Percentiles rank a stretch among this genome's conserved stretches.
Evolutionary conservation across 2,888 invertebrate species (phyloP).

Genomic region (Quadroppia sp.): DNA sequence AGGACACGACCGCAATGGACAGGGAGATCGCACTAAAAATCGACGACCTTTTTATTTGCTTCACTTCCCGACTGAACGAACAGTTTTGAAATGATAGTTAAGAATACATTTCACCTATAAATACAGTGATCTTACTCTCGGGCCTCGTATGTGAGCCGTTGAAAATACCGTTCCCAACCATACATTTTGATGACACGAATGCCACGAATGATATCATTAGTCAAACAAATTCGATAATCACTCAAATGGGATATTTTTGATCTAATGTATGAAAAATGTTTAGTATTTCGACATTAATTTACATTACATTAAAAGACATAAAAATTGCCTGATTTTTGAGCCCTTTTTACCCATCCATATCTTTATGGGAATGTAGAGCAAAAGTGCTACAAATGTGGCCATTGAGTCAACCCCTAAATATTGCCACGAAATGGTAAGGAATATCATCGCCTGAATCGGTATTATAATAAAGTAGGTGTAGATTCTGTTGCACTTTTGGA

Average conservation of each 20-base stretch:
- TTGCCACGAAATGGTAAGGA: conserved; percentile 15
- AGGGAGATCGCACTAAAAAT: conserved; percentile 61
- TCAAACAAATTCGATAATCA: conserved; percentile 81
- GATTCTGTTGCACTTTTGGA: background rate
- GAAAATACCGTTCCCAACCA: conserved; percentile 86
- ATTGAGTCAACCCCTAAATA: conserved; percentile 58
- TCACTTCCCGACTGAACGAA: conserved; percentile 65
- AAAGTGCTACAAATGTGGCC: conserved; percentile 78
- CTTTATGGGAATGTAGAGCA: conserved; percentile 84
- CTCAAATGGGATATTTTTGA: conserved; percentile 59
- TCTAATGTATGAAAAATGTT: too few relatives aligned
- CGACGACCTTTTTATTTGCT: conserved; percentile 62
- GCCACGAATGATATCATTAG: conserved; percentile 89
- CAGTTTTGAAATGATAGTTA: too few relatives aligned
- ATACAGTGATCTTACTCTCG: conserved; percentile 60
- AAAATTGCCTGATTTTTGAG: conserved; percentile 75
- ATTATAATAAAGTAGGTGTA: conserved; percentile 23
- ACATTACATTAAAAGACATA: conserved; percentile 61
- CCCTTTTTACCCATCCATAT: conserved; percentile 63
- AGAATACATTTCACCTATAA: background rate
- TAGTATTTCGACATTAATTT: too few relatives aligned
- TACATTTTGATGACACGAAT: conserved; percentile 96
- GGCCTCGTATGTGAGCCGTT: conserved; percentile 68
- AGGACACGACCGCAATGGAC: conserved; percentile 66
- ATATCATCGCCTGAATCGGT: conserved; percentile 34